phyloP scores from a whole-genome alignment of 2,797 vertebrate species.

The Hemitrygon akajei region DNA sequence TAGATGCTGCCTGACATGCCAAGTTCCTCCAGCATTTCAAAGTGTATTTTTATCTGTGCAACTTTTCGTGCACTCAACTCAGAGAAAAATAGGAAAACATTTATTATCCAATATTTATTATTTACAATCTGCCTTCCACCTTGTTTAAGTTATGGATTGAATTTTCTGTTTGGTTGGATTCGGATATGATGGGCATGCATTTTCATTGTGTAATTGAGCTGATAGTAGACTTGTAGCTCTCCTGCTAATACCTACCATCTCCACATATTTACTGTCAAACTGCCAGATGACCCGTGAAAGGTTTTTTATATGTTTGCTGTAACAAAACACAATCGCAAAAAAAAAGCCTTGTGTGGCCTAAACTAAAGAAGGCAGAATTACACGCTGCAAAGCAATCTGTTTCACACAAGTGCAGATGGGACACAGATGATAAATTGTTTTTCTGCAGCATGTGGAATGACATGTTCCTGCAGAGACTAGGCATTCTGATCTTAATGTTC shows the following conservation, averaged over 20 bases:
- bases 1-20: too few relatives aligned
- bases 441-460: background rate
- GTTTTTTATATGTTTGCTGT: background rate
- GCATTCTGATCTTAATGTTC: background rate
- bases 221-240: background rate
- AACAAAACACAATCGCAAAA: background rate
- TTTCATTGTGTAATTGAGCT: slow-evolving; percentile 10
- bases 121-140: background rate
- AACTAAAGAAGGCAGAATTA: background rate
- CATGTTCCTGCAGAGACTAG: background rate
- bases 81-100: background rate
- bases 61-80: background rate
- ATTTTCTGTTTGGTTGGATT: background rate
- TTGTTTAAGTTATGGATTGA: background rate
- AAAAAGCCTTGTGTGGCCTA: background rate
- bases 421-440: background rate
- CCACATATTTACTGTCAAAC: background rate
- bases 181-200: background rate
- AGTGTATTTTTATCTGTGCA: background rate
- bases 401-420: background rate
- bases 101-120: background rate
- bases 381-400: background rate
- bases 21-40: too few relatives aligned
- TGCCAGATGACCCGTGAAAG: background rate
- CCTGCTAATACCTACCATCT: background rate